A percentile compares a stretch with the other conserved stretches of the same genome.
phyloP scores from a whole-genome alignment of 1,140 invertebrate species.

The Drosophila lacertosa region DNA sequence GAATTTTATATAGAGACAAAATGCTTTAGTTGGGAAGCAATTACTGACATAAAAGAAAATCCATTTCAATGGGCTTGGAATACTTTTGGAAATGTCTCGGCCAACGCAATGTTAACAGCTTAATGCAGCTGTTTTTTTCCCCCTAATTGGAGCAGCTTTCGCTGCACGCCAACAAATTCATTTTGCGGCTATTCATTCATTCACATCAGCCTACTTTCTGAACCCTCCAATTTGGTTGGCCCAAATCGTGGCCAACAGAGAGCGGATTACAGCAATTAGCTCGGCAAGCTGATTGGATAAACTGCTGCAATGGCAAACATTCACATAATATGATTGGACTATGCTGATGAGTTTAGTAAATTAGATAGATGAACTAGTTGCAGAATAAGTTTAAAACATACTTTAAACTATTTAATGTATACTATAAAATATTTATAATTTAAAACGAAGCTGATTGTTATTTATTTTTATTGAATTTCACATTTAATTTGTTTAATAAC shows the following conservation, averaged over 20 bases:
- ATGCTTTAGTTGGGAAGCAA: conserved; percentile 11
- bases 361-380: background rate
- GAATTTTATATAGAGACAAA: conserved; percentile 4
- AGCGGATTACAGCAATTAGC: conserved; percentile 63
- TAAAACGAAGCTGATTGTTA: no score
- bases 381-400: no score
- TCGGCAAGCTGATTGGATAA: conserved; percentile 36
- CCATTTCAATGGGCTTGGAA: conserved; percentile 15
- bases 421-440: no score
- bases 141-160: conserved; percentile 54
- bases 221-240: background rate
- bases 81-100: conserved; percentile 13
- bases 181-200: conserved; percentile 47
- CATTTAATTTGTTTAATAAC: no score
- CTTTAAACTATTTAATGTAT: no score
- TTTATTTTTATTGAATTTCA: no score
- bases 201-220: background rate
- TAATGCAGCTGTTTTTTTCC: conserved; percentile 7
- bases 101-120: background rate
- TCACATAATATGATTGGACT: background rate
- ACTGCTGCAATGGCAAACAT: conserved; percentile 12
- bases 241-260: background rate
- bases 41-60: conserved; percentile 27
- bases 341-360: background rate
- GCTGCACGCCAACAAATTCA: conserved; percentile 62